Evolutionary conservation across 2,888 invertebrate genomes (phyloP).

Genomic region (Auanema sp.): DNA sequence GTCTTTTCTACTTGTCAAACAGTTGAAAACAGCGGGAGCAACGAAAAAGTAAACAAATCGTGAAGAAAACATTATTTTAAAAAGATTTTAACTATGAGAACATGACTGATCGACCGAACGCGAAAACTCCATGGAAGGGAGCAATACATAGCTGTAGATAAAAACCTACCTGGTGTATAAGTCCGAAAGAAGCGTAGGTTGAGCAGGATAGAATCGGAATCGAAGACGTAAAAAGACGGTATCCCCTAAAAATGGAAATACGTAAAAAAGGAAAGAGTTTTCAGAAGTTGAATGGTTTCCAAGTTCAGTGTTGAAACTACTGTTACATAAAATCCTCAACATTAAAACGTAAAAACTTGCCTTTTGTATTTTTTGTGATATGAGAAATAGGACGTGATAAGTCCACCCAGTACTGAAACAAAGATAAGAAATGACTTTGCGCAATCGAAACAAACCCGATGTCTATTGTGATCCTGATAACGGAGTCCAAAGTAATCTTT

Average conservation of each 20-base stretch:
- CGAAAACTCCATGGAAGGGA: not conserved
- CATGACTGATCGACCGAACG: not conserved
- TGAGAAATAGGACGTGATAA: slow-evolving; percentile 77
- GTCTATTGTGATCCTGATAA: slow-evolving; percentile 84
- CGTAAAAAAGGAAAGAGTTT: too few species aligned
- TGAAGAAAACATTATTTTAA: too few species aligned
- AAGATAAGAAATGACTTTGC: not conserved
- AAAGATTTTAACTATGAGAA: too few species aligned
- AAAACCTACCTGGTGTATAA: slow-evolving; percentile 78
- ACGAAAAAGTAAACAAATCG: too few species aligned
- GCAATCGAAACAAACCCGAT: slow-evolving; percentile 75
- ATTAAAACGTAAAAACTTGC: slow-evolving; percentile 67
- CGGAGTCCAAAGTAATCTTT: slow-evolving; percentile 91
- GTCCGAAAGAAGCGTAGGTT: slow-evolving; percentile 87
- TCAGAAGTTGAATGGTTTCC: too few species aligned
- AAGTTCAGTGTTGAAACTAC: too few species aligned
- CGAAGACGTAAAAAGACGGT: slow-evolving; percentile 86
- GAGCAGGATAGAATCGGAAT: slow-evolving; percentile 94
- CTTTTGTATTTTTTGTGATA: slow-evolving; percentile 85
- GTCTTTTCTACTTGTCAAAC: slow-evolving; percentile 4
- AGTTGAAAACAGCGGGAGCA: not conserved
- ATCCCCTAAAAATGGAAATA: slow-evolving; percentile 50
- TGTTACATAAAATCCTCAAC: not conserved
- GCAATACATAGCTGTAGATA: not conserved
- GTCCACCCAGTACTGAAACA: slow-evolving; percentile 70